These are phyloP conservation scores for Clanis bilineata DNA, from an alignment of 2,888 invertebrate genomes.

Conservation along the genomic window DNA sequence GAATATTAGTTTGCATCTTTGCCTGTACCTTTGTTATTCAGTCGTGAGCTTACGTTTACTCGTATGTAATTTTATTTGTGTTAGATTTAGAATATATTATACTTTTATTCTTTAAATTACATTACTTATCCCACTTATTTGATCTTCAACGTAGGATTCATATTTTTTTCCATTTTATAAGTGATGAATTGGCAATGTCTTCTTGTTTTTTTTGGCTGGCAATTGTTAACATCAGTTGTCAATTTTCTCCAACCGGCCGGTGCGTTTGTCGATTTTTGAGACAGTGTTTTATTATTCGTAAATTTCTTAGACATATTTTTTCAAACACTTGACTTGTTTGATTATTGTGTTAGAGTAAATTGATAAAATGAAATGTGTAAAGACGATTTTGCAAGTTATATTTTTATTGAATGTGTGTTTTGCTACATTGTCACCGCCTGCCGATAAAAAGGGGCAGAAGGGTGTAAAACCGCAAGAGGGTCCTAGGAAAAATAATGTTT, in stretches of 20 bases:
- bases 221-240: background rate
- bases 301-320: background rate
- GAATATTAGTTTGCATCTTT: too few relatives aligned
- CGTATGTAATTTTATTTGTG: too few relatives aligned
- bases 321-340: background rate
- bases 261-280: background rate
- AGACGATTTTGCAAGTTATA: constrained; percentile 55
- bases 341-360: background rate
- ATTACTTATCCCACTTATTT: too few relatives aligned
- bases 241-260: background rate
- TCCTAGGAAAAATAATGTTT: constrained; percentile 84
- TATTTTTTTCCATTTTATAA: too few relatives aligned
- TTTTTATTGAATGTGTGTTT: constrained; percentile 64
- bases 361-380: constrained; percentile 61
- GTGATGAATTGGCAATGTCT: background rate
- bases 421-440: constrained; percentile 73
- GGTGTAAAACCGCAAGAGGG: constrained; percentile 79
- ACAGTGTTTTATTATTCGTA: background rate
- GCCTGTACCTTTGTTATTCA: too few relatives aligned
- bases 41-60: too few relatives aligned
- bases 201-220: background rate
- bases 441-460: constrained; percentile 72
- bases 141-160: too few relatives aligned
- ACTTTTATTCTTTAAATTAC: too few relatives aligned
- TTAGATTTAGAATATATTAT: too few relatives aligned